These are phyloP conservation scores for Trachelus tabidus DNA, from an alignment of 2,888 invertebrate genomes.

Conservation along the genomic window DNA sequence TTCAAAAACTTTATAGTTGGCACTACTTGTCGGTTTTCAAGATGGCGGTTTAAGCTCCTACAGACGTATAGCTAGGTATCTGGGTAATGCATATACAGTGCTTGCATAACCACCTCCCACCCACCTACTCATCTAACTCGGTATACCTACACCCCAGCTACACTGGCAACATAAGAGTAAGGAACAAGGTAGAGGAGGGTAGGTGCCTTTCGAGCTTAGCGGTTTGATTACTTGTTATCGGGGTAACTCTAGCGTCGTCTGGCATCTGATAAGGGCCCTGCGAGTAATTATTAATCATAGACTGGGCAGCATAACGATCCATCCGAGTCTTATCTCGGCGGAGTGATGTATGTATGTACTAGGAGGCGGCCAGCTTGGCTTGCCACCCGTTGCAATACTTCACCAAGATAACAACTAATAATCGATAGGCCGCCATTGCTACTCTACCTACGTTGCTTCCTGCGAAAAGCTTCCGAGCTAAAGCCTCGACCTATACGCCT, in stretches of 20 bases:
- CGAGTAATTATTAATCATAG: slow-evolving; percentile 65
- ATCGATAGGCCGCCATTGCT: slow-evolving; percentile 54
- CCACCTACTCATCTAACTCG: neutral
- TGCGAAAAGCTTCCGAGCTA: slow-evolving; percentile 34
- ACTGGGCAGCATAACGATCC: slow-evolving; percentile 60
- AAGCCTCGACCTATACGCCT: neutral
- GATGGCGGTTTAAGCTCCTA: neutral
- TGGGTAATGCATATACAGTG: neutral
- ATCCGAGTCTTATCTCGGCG: slow-evolving; percentile 62
- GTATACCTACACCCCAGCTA: neutral
- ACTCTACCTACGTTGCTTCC: slow-evolving; percentile 23
- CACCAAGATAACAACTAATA: slow-evolving; percentile 61
- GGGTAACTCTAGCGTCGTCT: slow-evolving; percentile 46
- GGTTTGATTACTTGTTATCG: slow-evolving; percentile 62
- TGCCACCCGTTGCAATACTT: slow-evolving; percentile 50
- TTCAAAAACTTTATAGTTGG: neutral
- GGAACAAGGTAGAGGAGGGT: neutral
- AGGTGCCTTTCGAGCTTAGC: slow-evolving; percentile 13
- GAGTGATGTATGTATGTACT: slow-evolving; percentile 56
- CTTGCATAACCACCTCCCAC: neutral
- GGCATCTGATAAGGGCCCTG: slow-evolving; percentile 59
- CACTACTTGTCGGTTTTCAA: neutral
- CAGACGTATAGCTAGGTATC: neutral
- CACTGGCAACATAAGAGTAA: neutral
- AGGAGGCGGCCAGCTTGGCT: slow-evolving; percentile 10